Evolutionary conservation across 2,888 invertebrate species (phyloP).

Genomic region (Cerastis leucographa): DNA sequence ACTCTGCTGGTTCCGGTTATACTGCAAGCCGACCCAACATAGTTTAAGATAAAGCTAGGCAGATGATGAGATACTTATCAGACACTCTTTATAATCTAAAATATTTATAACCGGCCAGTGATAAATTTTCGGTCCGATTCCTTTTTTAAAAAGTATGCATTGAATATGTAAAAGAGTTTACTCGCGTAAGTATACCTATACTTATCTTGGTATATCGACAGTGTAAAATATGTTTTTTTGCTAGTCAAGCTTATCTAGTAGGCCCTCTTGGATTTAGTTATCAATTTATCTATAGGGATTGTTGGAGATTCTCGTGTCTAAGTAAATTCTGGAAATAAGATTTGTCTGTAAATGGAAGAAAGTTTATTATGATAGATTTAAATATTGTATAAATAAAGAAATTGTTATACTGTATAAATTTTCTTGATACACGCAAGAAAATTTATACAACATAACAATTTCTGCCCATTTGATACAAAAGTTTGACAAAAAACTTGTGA

Average conservation of each 20-base stretch:
- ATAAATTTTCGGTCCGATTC: too few species aligned
- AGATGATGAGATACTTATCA: not conserved
- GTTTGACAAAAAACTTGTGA: conserved; percentile 19
- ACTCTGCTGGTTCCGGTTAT: too few species aligned
- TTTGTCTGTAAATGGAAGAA: conserved; percentile 18
- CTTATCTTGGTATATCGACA: not conserved
- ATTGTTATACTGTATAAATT: too few species aligned
- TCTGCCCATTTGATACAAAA: not conserved
- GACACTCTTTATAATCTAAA: not conserved
- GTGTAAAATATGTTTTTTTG: not conserved
- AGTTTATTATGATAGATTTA: conserved; percentile 18
- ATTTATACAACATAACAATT: not conserved
- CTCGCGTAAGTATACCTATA: not conserved
- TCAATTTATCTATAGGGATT: not conserved
- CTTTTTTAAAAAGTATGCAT: not conserved
- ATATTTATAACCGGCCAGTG: conserved; percentile 20
- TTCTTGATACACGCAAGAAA: too few species aligned
- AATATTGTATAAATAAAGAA: too few species aligned
- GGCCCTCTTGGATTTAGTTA: not conserved
- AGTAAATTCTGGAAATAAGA: not conserved
- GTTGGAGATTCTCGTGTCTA: not conserved
- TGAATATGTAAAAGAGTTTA: not conserved
- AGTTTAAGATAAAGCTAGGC: too few species aligned
- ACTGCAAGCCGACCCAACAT: too few species aligned
- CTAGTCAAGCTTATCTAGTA: not conserved